These are phyloP conservation scores for Globodera ellingtonae DNA, from an alignment of 1,140 invertebrate genomes.

Conservation along the genomic window DNA sequence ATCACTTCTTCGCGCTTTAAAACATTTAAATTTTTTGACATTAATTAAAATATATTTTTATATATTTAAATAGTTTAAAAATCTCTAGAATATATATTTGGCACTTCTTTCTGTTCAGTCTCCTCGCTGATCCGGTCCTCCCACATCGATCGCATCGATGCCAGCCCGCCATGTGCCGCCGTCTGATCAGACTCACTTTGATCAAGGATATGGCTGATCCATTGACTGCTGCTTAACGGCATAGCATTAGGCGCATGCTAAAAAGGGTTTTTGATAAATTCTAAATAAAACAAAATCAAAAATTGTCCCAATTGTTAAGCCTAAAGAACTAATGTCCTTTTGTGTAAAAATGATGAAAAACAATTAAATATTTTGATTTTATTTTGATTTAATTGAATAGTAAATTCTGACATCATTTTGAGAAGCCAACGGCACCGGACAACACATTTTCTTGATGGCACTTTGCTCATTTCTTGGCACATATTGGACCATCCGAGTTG, in stretches of 20 bases:
- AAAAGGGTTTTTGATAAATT: too few relatives aligned
- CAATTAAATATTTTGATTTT: too few relatives aligned
- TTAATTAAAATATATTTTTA: background rate
- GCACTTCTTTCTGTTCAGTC: background rate
- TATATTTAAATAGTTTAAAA: background rate
- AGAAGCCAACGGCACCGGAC: too few relatives aligned
- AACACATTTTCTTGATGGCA: too few relatives aligned
- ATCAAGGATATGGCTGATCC: conserved; percentile 9
- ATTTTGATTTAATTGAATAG: too few relatives aligned
- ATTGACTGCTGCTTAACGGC: background rate
- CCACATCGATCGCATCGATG: conserved; percentile 3
- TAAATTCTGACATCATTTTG: too few relatives aligned
- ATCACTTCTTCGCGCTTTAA: background rate
- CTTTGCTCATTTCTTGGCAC: background rate
- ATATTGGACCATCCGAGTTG: background rate
- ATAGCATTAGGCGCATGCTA: background rate
- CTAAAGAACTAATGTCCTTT: too few relatives aligned
- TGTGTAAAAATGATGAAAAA: too few relatives aligned
- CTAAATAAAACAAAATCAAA: too few relatives aligned
- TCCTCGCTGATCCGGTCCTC: background rate
- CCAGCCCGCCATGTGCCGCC: background rate
- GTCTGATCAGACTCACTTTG: background rate
- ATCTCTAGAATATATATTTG: background rate
- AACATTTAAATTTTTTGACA: background rate
- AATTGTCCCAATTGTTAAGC: too few relatives aligned